A percentile compares a stretch with the other conserved stretches of the same genome.
Evolutionary conservation across 2,113 vertebrate genomes (phyloP).

Genomic region (Progne subis): DNA sequence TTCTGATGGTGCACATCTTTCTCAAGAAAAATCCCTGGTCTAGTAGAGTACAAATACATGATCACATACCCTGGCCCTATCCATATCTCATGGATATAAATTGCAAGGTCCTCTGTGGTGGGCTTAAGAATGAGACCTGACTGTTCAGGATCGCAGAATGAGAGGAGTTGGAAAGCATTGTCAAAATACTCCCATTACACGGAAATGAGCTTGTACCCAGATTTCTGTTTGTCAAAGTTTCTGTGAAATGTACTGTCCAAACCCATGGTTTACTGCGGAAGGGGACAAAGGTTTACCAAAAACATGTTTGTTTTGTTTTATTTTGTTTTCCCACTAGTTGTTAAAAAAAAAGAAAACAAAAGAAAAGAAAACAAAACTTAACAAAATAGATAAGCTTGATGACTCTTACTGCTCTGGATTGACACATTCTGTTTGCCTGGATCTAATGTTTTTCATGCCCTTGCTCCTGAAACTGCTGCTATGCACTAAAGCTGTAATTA

Average conservation of each 20-base stretch:
- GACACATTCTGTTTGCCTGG: constrained; percentile 17
- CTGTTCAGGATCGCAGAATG: not conserved
- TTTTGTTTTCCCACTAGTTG: not conserved
- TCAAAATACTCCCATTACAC: not conserved
- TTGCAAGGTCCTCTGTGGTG: not conserved
- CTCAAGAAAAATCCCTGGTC: not conserved
- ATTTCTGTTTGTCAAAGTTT: not conserved
- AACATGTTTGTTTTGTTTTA: not conserved
- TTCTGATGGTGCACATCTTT: not conserved
- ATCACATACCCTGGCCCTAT: not conserved
- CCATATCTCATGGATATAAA: not conserved
- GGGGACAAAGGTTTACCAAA: not conserved
- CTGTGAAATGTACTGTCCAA: not conserved
- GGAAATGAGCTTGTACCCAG: not conserved
- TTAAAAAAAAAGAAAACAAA: not conserved
- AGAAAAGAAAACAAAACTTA: not conserved
- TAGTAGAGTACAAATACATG: not conserved
- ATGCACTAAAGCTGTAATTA: constrained; percentile 28
- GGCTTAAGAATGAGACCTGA: not conserved
- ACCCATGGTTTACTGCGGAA: not conserved
- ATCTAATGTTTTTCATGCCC: constrained; percentile 17
- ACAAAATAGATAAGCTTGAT: not conserved
- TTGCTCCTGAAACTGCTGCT: constrained; percentile 7
- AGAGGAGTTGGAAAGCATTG: not conserved
- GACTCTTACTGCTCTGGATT: not conserved